Conservation (phyloP, 2,113 vertebrate genomes). For the Heterotilapia buettikoferi region DNA sequence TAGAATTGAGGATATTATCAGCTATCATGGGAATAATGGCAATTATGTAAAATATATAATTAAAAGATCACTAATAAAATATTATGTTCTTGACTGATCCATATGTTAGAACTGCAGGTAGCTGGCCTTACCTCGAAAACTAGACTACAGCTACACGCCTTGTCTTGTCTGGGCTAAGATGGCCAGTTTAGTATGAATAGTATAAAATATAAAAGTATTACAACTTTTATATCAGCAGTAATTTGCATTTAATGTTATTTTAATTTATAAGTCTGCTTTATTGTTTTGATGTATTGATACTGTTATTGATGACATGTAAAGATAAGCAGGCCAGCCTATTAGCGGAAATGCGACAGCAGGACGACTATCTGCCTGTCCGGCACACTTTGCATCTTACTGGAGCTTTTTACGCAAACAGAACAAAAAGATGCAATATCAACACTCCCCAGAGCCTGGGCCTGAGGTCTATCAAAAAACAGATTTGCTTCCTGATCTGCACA, state of each 20-base stretch:
- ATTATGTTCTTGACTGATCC: background rate
- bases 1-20: background rate
- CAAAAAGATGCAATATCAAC: constrained; percentile 1
- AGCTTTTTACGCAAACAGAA: constrained; percentile 35
- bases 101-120: background rate
- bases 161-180: background rate
- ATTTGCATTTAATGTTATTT: background rate
- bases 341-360: constrained; percentile 55
- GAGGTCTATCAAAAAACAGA: constrained; percentile 16
- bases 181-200: background rate
- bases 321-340: constrained; percentile 4
- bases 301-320: background rate
- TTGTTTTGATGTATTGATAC: background rate
- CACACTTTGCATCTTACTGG: constrained; percentile 23
- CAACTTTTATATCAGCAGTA: background rate
- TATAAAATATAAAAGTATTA: background rate
- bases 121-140: background rate
- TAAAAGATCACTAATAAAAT: background rate
- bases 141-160: background rate
- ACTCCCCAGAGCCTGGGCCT: constrained; percentile 27
- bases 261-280: background rate
- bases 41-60: background rate
- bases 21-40: background rate
- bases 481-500: constrained; percentile 38
- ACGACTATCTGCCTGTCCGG: background rate